These are phyloP conservation scores for Erebia epiphron DNA, from an alignment of 2,888 invertebrate species.

Conservation along the genomic window DNA sequence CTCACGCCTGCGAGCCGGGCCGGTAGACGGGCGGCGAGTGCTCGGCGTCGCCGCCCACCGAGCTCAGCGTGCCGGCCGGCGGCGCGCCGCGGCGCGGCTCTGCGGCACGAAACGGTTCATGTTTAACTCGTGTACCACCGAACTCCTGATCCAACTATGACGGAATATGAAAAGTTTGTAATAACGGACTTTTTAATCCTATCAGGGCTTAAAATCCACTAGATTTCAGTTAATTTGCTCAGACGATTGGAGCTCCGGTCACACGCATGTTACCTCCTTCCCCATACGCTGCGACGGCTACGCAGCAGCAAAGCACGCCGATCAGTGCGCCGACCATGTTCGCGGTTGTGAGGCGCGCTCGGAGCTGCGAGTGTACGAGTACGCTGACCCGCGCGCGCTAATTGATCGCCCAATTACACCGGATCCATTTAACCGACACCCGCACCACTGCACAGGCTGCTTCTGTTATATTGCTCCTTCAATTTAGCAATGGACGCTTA, in stretches of 20 bases:
- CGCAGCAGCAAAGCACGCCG: not conserved
- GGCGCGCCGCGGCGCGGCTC: constrained; percentile 54
- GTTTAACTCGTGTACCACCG: no score
- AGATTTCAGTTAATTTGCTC: no score
- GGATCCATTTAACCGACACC: not conserved
- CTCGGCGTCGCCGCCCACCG: constrained; percentile 63
- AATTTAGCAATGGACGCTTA: not conserved
- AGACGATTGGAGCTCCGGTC: no score
- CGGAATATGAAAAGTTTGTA: no score
- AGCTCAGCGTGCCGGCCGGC: constrained; percentile 67
- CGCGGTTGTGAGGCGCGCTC: not conserved
- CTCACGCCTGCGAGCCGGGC: constrained; percentile 74
- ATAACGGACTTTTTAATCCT: no score
- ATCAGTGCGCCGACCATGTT: not conserved
- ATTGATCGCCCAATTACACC: not conserved
- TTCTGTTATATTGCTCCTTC: not conserved
- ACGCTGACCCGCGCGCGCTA: not conserved
- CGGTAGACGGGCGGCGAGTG: constrained; percentile 68
- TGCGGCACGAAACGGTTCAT: not conserved
- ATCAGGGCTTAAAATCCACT: no score
- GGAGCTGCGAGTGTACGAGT: not conserved
- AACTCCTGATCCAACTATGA: no score
- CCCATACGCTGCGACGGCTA: not conserved
- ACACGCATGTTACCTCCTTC: constrained; percentile 2
- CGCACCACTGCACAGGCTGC: not conserved